Base-by-base conservation (phyloP, 2,888 invertebrate species). In the Hydrotaea diabolus region DNA sequence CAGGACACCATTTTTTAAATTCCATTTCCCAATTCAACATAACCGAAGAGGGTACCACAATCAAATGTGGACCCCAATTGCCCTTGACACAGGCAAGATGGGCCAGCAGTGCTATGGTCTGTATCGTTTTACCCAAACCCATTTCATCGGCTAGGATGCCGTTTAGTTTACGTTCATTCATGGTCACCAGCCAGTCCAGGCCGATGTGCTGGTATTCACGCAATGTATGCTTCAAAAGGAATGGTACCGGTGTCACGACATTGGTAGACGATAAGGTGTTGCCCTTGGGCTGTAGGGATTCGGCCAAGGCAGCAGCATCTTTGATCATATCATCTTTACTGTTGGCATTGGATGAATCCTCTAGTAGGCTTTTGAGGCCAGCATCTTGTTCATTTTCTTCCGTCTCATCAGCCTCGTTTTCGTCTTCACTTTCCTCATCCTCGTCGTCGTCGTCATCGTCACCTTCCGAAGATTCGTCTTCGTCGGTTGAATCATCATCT, bases 1-100 rank as follows among this genome's bases (percentile, higher is more conserved):
- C 98, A 0, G 99, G 99, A 93, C 99, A 99, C 99, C 99, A 99
- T 93, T 99, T 99, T 93, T 99, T 99, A 91, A 98, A 97, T 93
- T 99, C 99, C 97, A 99, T 98, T 93, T 99, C 99, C 99, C 99
- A 99, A 93, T 99, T 99, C 85, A 99, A 94, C 96, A 99, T 98
- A 73, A 99, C 99, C 87, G 99, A 99, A 17, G 99, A 99, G 82
- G 99, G 99, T 87, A 99, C 99, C 86, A 99, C 97, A 87, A 99
- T 98, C 26, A 99, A 94, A 94, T 99, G 99, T 77, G 99, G 99
- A 43, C 99, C 99, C 99, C 99, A 99, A 91, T 98, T 96, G 87
- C 94, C 94, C 92, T 90, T 87, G 90, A 97, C 98, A 89, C 97
- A 97, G 23, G 99, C 99, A 87, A 99, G 93, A 93, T 99, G 98